Evolutionary conservation across 2,797 vertebrate species (phyloP), one percentile per base, ranked within the genome.

Genomic region (Lemur catta): DNA sequence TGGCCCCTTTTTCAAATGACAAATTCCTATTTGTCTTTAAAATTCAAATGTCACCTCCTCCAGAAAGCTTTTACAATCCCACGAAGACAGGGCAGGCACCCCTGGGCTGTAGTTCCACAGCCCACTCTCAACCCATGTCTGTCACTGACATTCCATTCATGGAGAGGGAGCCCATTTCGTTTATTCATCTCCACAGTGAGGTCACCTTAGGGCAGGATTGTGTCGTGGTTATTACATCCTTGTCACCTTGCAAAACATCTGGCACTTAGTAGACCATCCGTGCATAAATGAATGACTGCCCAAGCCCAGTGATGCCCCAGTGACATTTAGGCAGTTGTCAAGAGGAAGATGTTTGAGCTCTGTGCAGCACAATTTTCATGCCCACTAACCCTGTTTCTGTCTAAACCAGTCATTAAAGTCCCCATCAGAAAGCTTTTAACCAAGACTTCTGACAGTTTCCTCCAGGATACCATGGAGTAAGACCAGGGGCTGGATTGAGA

Each of bases 371-470:
- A 26, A 24, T 7, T 22, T 90, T 89, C 33, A 50, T 13, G 24
- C 75, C 69, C 84, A 88, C 81, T 85, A 41, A 91, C n/a, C 80
- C 96, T 41, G 80, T 82, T 89, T 93, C 86, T 76, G 97, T 97
- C 82, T 78, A 98, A 96, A 97, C 59, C 69, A 61, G 55, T 92
- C 88, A 95, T 97, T 97, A 94, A n/a, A 9, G 11, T 61, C 84
- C 26, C 86, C 11, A 91, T 92, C 90, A 97, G 93, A 97, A 97
- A 97, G 33, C 18, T 95, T 97, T 97, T 95, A 57, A 9, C 94
- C 65, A 88, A 87, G 96, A 92, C 38, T 94, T 97, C 91, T 97
- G 95, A 97, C 93, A 96, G 85, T 61, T 96, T 97, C 95, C 87
- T 97, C 69, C 69, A 95, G 65, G 92, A 38, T 93, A 28, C 10